Percentiles rank a stretch among this genome's conserved stretches.
These are phyloP conservation scores for Meriones psammophilus DNA, from an alignment of 2,797 vertebrate genomes.

Conservation along the genomic window DNA sequence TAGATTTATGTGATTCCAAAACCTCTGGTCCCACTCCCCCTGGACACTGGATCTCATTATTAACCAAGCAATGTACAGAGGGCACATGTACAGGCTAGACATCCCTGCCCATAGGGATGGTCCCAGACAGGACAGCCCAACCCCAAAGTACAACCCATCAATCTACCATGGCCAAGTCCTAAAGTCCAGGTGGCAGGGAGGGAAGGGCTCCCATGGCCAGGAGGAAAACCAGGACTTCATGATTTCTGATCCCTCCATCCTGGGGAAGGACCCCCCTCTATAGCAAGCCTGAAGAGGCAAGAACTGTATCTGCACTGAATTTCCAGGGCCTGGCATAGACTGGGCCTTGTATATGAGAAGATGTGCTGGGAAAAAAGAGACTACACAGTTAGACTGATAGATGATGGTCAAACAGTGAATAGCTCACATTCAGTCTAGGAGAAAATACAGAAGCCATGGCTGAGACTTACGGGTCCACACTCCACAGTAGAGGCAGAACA, in stretches of 20 bases:
- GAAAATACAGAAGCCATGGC: not conserved
- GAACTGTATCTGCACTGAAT: not conserved
- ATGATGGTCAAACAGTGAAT: not conserved
- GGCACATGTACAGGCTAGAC: no score
- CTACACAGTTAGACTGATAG: no score
- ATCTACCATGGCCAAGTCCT: not conserved
- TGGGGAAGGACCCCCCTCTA: fast-evolving
- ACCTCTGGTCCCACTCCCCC: not conserved
- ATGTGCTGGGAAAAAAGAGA: not conserved
- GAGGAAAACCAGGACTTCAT: no score
- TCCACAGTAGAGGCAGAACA: not conserved
- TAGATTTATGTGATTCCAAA: not conserved
- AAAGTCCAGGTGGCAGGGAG: not conserved
- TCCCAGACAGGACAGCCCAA: not conserved
- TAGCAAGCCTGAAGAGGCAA: not conserved
- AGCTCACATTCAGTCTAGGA: not conserved
- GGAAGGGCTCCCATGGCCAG: fast-evolving
- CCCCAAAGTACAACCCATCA: not conserved
- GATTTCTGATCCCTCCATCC: not conserved
- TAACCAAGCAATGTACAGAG: not conserved
- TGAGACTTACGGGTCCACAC: not conserved
- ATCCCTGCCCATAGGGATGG: no score
- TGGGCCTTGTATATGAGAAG: not conserved
- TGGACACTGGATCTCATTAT: not conserved
- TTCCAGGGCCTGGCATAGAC: not conserved